Base-by-base conservation (phyloP, 2,113 vertebrate species). In the Pycnonotus jocosus region DNA sequence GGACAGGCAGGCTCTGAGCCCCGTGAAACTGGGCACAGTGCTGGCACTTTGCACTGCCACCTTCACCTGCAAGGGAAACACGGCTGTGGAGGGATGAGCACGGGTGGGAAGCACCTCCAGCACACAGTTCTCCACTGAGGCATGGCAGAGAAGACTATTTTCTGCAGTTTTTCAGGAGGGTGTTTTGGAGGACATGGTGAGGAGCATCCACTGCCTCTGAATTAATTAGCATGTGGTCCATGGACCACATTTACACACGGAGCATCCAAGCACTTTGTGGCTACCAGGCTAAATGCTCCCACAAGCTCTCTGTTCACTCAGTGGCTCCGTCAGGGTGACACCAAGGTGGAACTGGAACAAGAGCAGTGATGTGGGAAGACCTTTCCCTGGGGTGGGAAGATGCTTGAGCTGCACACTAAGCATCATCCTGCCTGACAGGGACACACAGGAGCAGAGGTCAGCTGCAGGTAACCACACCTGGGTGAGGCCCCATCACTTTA, bases 1-100 rank as follows among this genome's bases (percentile, higher is more conserved):
- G 57, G 47, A 10, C 3, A 2, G 68, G 81, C 44, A 42, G 81
- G 51, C 35, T 70, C 66, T n/a, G 70, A 88, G 28, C 20, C 14
- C n/a, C 2, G 0, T 0, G 2, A 25, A 83, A 27, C n/a, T 0
- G 7, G 42, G 47, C 78, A 35, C 0, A 1, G 42, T 53, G 33
- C 33, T 7, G 6, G 12, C 38, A 33, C 33, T 68, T 35, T 1
- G 3, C 45, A 19, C 35, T 3, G 1, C 37, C 18, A 35, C 5
- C 50, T 10, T 48, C 71, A 18, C 31, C 33, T 65, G 12, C 4
- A 1, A 12, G 48, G 61, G 31, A 31, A 37, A 23, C 40, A 9
- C 7, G 2, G 20, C 44, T 20, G 5, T 0, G 2, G 40, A 57
- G 53, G 31, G 22, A 2, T 16, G n/a, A 10, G 11, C 4, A 4